Conservation (phyloP, 2,888 invertebrate species). For the Nymphalis polychloros region DNA sequence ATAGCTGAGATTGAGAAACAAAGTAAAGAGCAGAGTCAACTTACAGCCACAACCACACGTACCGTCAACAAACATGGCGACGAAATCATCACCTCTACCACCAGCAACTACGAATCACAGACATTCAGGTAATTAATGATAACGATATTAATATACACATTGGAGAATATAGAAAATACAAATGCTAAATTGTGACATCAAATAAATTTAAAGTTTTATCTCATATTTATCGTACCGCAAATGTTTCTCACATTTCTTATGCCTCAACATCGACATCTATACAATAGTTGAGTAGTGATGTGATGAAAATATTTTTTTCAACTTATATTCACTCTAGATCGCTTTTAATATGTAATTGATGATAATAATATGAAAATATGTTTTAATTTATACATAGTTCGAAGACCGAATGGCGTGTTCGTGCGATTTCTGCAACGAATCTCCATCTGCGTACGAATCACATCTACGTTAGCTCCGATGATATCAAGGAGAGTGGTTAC, state of each 20-base stretch:
- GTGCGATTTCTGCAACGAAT: constrained; percentile 99
- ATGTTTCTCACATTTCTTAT: background rate
- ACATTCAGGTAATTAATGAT: constrained; percentile 86
- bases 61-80: constrained; percentile 99
- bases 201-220: background rate
- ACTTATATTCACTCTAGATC: too few species aligned
- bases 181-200: too few species aligned
- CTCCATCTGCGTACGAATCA: constrained; percentile 98
- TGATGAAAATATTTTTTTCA: too few species aligned
- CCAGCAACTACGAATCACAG: constrained; percentile 99
- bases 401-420: constrained; percentile 99
- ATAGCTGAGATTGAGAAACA: constrained; percentile 99
- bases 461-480: constrained; percentile 99
- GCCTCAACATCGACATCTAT: too few species aligned
- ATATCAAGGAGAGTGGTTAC: constrained; percentile 99
- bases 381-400: constrained; percentile 83
- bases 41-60: constrained; percentile 98
- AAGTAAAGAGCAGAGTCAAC: constrained; percentile 98
- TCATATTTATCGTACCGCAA: background rate
- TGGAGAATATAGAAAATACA: too few species aligned
- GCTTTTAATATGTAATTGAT: too few species aligned
- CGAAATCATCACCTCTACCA: constrained; percentile 99
- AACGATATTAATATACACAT: too few species aligned
- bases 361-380: background rate
- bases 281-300: too few species aligned